Conservation (phyloP, 2,113 vertebrate genomes). For the Mystacornis crossleyi region DNA sequence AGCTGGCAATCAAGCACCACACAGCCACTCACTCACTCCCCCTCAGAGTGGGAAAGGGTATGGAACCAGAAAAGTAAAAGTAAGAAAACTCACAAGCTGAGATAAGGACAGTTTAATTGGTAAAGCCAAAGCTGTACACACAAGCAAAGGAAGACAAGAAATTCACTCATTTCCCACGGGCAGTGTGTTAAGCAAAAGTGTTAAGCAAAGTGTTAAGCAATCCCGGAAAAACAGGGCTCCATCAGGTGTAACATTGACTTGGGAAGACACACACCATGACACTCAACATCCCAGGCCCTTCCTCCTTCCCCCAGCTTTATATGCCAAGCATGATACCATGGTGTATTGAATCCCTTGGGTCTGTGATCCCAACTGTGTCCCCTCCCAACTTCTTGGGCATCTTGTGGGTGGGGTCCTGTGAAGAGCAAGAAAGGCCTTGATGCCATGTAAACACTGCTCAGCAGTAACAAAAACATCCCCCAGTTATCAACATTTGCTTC, state of each 20-base stretch:
- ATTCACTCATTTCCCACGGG: neutral
- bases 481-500: neutral
- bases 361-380: rapidly evolving
- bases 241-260: neutral
- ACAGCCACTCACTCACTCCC: neutral
- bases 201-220: neutral
- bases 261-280: neutral
- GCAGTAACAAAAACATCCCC: neutral
- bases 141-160: neutral
- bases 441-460: neutral
- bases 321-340: neutral
- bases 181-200: no score
- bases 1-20: neutral
- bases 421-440: neutral
- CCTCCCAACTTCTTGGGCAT: neutral
- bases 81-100: neutral
- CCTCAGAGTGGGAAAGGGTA: neutral
- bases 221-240: neutral
- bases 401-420: neutral
- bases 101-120: neutral
- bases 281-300: neutral
- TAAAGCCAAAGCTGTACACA: rapidly evolving
- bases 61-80: rapidly evolving
- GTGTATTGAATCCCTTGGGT: no score
- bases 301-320: neutral